phyloP scores from a whole-genome alignment of 1,140 invertebrate genomes.

The Leguminivora glycinivorella region DNA sequence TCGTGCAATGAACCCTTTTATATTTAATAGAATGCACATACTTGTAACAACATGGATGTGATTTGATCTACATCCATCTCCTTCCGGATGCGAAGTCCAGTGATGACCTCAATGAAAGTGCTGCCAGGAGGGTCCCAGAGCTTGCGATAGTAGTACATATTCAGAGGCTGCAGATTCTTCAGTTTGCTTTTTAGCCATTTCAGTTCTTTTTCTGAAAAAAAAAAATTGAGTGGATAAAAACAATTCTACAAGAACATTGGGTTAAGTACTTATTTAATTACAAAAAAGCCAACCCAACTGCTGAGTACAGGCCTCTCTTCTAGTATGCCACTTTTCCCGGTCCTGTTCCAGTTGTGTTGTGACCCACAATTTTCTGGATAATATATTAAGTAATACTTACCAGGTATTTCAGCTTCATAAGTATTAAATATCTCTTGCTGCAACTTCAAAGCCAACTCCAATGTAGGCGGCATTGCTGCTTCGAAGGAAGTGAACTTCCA shows the following conservation, averaged over 20 bases:
- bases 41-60: constrained; percentile 55
- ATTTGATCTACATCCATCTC: constrained; percentile 50
- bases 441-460: constrained; percentile 52
- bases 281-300: too few relatives aligned
- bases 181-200: constrained; percentile 61
- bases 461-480: constrained; percentile 39
- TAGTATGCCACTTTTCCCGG: too few relatives aligned
- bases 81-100: constrained; percentile 45
- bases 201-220: constrained; percentile 59
- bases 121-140: constrained; percentile 59
- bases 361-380: too few relatives aligned
- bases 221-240: not conserved
- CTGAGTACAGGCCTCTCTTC: too few relatives aligned
- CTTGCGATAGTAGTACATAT: constrained; percentile 64
- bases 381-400: constrained; percentile 42
- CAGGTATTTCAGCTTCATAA: constrained; percentile 50
- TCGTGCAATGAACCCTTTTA: not conserved
- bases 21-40: constrained; percentile 32
- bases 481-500: constrained; percentile 63
- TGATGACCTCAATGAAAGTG: constrained; percentile 63
- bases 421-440: constrained; percentile 50
- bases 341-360: too few relatives aligned
- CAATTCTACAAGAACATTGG: not conserved
- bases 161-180: constrained; percentile 55
- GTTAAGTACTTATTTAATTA: too few relatives aligned